A percentile compares a stretch with the other conserved stretches of the same genome.
Conservation (phyloP, 2,113 vertebrate species). For the Anhinga anhinga region DNA sequence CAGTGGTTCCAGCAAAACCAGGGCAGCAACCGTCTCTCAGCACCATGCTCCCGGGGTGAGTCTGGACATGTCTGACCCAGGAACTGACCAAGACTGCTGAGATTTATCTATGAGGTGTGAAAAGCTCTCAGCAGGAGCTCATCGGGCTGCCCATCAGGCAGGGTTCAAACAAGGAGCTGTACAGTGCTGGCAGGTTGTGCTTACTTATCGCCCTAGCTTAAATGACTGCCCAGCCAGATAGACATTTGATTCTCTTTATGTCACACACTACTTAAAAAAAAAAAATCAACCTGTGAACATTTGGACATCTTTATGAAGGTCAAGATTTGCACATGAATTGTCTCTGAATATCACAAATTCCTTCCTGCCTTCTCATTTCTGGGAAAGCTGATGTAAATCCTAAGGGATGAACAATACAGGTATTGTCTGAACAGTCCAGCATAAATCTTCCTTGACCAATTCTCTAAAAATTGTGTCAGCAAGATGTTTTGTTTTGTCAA, state of each 20-base stretch:
- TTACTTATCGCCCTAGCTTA: not conserved
- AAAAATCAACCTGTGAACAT: not conserved
- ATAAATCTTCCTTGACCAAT: not conserved
- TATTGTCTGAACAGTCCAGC: not conserved
- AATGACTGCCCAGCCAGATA: not conserved
- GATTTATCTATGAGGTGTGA: not conserved
- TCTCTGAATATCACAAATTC: not conserved
- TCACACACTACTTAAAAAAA: not conserved
- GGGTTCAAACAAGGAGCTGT: not conserved
- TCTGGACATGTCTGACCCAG: not conserved
- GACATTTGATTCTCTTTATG: not conserved
- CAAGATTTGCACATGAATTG: not conserved
- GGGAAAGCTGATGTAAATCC: not conserved
- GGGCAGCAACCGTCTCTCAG: not conserved
- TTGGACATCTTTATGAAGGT: not conserved
- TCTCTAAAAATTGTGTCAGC: not conserved
- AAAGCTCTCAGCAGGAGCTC: not conserved
- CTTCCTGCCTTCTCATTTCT: not conserved
- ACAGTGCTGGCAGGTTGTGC: not conserved
- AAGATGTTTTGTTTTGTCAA: not conserved
- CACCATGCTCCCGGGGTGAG: not conserved
- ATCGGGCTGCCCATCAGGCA: accelerated
- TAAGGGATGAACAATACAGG: not conserved
- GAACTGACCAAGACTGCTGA: not conserved
- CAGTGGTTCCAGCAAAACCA: not conserved